These are phyloP conservation scores for Synergus japonicus DNA, from an alignment of 2,888 invertebrate genomes.

Conservation along the genomic window DNA sequence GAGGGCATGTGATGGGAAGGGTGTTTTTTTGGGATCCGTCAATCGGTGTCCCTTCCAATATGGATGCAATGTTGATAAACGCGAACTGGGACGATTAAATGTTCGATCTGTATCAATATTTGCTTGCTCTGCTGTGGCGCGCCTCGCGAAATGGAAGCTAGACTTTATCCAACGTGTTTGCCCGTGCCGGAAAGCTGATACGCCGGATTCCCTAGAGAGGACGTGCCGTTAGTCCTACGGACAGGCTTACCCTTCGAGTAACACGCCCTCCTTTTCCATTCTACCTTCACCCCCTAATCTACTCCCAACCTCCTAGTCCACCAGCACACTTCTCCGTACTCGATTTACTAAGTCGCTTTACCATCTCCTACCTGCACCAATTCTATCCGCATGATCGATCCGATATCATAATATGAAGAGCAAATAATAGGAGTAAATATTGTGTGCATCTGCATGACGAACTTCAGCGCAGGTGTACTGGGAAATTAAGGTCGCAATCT, in stretches of 20 bases:
- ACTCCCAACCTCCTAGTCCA: constrained; percentile 44
- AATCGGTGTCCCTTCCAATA: constrained; percentile 49
- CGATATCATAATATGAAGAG: constrained; percentile 65
- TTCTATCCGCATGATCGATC: constrained; percentile 62
- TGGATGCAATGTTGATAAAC: constrained; percentile 68
- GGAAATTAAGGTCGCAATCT: constrained; percentile 15
- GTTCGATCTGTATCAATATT: constrained; percentile 76
- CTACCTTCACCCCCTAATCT: constrained; percentile 41
- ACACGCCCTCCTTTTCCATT: constrained; percentile 59
- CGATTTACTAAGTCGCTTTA: constrained; percentile 8
- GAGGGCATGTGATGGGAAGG: background rate
- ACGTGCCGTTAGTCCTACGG: constrained; percentile 71
- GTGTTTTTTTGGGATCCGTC: background rate
- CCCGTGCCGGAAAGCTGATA: constrained; percentile 63
- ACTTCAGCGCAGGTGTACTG: constrained; percentile 57
- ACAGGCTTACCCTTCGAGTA: constrained; percentile 71
- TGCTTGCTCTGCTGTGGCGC: constrained; percentile 66
- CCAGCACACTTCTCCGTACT: background rate
- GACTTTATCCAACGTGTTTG: constrained; percentile 64
- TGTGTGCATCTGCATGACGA: constrained; percentile 61
- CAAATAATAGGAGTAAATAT: constrained; percentile 66
- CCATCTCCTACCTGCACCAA: constrained; percentile 54
- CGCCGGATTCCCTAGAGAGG: constrained; percentile 72
- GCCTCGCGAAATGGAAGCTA: constrained; percentile 69
- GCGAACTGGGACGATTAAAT: constrained; percentile 71